Evolutionary conservation across 2,888 invertebrate genomes (phyloP), one percentile per base, ranked within the genome.

Genomic region (Netelia fuscicornis): DNA sequence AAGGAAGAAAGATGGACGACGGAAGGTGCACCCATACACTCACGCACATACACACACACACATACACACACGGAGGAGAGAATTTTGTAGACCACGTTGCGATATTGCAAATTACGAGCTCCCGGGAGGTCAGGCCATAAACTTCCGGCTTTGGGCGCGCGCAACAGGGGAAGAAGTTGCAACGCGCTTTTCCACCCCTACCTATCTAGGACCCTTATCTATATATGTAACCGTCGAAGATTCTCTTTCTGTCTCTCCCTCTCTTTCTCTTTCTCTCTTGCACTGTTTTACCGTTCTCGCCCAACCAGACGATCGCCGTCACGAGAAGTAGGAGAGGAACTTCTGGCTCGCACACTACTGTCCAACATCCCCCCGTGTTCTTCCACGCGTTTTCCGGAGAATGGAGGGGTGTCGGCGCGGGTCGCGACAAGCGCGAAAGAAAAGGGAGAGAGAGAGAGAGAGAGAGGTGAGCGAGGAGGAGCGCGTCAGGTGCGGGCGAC

Each of bases 31-130:
- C 30, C 30, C 5, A 30, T 30, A 60, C 23, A 62, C 20, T 20
- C 13, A 25, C 9, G 37, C 20, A 25, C 17, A 30, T 52, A 62
- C 68, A 67, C 54, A 30, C 44, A 20, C 25, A 62, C 58, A 13
- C 25, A 13, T 1, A 30, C 25, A 13, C 30, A 30, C 13, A 62
- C 17, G 62, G 64, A 48, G 80, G 52, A 74, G 56, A 67, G 79
- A 60, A 84, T 79, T 84, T 86, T 82, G 81, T 81, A 76, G 86
- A 81, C 81, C 72, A 70, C 79, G 80, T 78, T 78, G 84, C 74
- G 81, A 85, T 85, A 85, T 85, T 82, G 86, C 82, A 86, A 86
- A 83, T 81, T 85, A 81, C 85, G 80, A 85, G 84, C 77, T 77
- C 77, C 85, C 81, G 85, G 83, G 83, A 83, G 80, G 80, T 83